Conservation (phyloP, 2,797 vertebrate species). For the Coregonus sp. region DNA sequence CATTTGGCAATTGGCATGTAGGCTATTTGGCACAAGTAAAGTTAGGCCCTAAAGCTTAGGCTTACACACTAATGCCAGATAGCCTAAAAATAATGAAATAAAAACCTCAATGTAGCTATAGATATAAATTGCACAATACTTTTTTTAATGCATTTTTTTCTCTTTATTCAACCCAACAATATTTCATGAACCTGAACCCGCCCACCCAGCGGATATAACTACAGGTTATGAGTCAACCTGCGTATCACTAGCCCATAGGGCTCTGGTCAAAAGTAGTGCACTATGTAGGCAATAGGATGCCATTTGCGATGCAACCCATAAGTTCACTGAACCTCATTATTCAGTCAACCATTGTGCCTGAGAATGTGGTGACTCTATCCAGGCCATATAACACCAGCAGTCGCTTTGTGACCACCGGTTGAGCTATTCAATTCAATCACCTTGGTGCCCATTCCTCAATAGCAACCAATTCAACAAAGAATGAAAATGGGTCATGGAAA, state of each 20-base stretch:
- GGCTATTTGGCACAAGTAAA: no score
- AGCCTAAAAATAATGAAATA: no score
- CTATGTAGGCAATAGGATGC: neutral
- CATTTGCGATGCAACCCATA: neutral
- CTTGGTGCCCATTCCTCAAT: neutral
- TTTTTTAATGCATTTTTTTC: no score
- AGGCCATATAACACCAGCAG: neutral
- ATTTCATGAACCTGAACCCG: no score
- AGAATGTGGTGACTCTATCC: neutral
- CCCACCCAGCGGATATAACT: no score
- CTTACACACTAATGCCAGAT: no score
- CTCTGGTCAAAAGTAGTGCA: neutral
- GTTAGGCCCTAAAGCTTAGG: no score
- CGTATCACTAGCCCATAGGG: neutral
- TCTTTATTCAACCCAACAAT: no score
- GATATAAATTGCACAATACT: no score
- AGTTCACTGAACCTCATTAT: neutral
- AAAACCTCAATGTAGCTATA: no score
- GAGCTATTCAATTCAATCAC: neutral
- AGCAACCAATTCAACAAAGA: neutral
- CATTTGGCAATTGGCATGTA: no score
- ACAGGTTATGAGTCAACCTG: no score
- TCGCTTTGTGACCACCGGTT: neutral
- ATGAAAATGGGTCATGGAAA: neutral
- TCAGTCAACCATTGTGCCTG: neutral